Evolutionary conservation across 1,140 invertebrate species (phyloP), one percentile per base, ranked within the genome.

Genomic region (Phocides pigmalion): DNA sequence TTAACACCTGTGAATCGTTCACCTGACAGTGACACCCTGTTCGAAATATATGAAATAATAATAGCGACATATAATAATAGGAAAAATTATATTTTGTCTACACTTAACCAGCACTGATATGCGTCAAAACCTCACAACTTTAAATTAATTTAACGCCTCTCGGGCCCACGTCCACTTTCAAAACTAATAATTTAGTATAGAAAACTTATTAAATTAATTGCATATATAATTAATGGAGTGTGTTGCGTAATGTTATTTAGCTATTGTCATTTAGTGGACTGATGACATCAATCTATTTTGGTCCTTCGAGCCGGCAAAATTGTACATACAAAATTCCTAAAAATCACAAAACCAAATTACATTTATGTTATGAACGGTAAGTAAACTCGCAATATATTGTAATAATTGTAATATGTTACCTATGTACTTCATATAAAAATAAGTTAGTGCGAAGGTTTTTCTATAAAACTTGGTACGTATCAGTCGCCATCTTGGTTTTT

Each of bases 81-180:
- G 49, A 70, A 69, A 74, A 49, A 63, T 63, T 37, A 71, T 70
- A 66, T 50, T 58, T 22, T 35, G 66, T 63, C 49, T 79, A 77
- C 47, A 75, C 62, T 72, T 76, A 77, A 81, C 75, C 50, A 72
- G 72, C 71, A 75, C 19, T 87, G 84, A 87, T 87, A 87, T 87
- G 84, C 76, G 70, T 84, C 67, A 67, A 73, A 79, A 81, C 47
- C 64, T 82, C 80, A 83, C 81, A 82, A 79, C 81, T 67, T 78
- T 66, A 76, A 76, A 78, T 66, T 39, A 71, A 73, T 70, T 80
- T 75, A 69, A 61, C 65, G 69, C 75, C 78, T 39, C 50, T 47
- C 41, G 69, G 80, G 76, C 72, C 32, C 46, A 72, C 56, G 41
- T 49, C 28, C 14, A 16, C 17, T 46, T 20, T 17, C 25, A 3